Conservation (phyloP, 1,140 invertebrate genomes). For the Maconellicoccus hirsutus region DNA sequence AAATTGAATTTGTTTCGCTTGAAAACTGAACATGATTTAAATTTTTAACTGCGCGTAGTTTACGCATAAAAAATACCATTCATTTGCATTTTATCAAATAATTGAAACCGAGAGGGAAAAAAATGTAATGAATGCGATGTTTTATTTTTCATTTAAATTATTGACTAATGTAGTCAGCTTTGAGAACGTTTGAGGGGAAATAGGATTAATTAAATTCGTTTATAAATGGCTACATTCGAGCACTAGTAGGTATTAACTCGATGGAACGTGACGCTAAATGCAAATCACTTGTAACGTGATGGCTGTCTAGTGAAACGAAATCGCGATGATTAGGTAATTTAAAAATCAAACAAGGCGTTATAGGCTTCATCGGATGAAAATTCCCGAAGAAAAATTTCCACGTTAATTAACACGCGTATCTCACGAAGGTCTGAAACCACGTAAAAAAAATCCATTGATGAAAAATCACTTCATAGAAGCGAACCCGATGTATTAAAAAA, state of each 20-base stretch:
- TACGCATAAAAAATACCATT: not conserved
- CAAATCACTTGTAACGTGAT: no score
- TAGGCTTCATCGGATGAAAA: no score
- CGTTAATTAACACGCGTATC: no score
- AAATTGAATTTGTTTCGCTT: not conserved
- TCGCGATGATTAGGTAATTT: no score
- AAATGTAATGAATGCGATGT: not conserved
- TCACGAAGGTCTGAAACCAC: no score
- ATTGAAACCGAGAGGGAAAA: not conserved
- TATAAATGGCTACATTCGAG: no score
- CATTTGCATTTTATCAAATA: constrained; percentile 9
- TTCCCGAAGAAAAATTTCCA: no score
- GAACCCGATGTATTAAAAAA: not conserved
- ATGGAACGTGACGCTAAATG: no score
- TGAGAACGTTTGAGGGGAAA: not conserved
- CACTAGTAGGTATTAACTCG: no score
- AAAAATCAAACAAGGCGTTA: no score
- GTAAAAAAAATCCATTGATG: not conserved
- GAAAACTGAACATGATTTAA: not conserved
- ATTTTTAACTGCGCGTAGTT: not conserved
- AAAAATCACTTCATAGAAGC: not conserved
- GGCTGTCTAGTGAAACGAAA: no score
- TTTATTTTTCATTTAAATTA: not conserved
- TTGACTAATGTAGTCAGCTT: not conserved
- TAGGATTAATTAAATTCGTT: no score